These are phyloP conservation scores for Callopanchax toddi DNA, from an alignment of 2,113 vertebrate species.

Conservation along the genomic window DNA sequence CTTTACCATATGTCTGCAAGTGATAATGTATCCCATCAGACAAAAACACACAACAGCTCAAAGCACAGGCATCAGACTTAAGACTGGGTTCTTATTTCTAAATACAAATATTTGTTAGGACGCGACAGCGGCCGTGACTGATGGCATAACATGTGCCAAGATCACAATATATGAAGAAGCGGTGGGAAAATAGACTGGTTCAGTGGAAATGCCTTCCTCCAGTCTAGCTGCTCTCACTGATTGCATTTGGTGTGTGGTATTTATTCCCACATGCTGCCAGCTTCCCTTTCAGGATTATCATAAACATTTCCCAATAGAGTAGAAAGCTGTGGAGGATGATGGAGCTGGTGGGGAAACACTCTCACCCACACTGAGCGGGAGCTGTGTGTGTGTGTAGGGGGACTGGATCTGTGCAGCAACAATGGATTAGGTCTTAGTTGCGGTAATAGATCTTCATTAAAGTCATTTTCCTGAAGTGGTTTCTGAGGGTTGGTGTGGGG, in stretches of 20 bases:
- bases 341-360: slow-evolving; percentile 52
- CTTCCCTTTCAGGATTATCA: slow-evolving; percentile 42
- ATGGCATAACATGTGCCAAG: too few relatives aligned
- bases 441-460: slow-evolving; percentile 64
- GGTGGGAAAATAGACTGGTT: too few relatives aligned
- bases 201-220: too few relatives aligned
- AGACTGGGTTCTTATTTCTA: too few relatives aligned
- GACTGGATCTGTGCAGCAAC: slow-evolving; percentile 42
- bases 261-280: slow-evolving; percentile 44
- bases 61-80: too few relatives aligned
- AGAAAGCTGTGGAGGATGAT: slow-evolving; percentile 43
- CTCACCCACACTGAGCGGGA: slow-evolving; percentile 15
- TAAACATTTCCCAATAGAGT: slow-evolving; percentile 44
- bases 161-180: too few relatives aligned
- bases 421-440: slow-evolving; percentile 37
- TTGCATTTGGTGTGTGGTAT: slow-evolving; percentile 41
- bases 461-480: slow-evolving; percentile 36
- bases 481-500: slow-evolving; percentile 13
- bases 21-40: too few relatives aligned
- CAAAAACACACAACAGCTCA: too few relatives aligned
- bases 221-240: slow-evolving; percentile 17
- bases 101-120: too few relatives aligned
- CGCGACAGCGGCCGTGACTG: too few relatives aligned
- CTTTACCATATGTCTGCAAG: too few relatives aligned
- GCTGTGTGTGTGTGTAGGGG: slow-evolving; percentile 16